phyloP scores from a whole-genome alignment of 2,113 vertebrate species.

The Nicator chloris region DNA sequence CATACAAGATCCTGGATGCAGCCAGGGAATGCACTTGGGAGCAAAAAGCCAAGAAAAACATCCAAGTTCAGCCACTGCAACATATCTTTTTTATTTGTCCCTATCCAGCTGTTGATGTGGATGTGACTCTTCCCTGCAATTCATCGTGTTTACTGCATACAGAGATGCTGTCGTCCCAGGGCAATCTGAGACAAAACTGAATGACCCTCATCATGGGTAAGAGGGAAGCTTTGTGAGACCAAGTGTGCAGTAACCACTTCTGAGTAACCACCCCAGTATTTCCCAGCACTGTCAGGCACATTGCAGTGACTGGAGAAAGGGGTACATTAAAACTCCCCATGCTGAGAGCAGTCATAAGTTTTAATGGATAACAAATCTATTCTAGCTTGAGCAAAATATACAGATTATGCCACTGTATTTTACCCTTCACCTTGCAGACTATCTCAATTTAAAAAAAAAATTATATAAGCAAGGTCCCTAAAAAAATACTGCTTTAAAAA shows the following conservation, averaged over 20 bases:
- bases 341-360: neutral
- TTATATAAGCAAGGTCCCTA: neutral
- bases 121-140: neutral
- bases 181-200: neutral
- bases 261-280: neutral
- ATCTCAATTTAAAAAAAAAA: neutral
- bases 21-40: neutral
- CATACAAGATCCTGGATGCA: neutral
- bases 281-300: neutral
- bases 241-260: neutral
- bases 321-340: neutral
- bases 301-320: neutral
- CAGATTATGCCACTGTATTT: neutral
- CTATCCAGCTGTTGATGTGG: neutral
- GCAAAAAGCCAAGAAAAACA: neutral
- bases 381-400: neutral
- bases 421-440: neutral
- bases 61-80: neutral
- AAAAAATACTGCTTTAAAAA: neutral
- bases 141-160: neutral
- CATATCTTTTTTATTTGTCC: neutral
- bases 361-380: neutral
- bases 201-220: neutral
- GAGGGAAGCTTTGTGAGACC: neutral
- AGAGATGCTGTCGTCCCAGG: neutral